A percentile compares a stretch with the other conserved stretches of the same genome.
Evolutionary conservation across 2,888 invertebrate genomes (phyloP).

Genomic region (Falcaria lacertinaria): DNA sequence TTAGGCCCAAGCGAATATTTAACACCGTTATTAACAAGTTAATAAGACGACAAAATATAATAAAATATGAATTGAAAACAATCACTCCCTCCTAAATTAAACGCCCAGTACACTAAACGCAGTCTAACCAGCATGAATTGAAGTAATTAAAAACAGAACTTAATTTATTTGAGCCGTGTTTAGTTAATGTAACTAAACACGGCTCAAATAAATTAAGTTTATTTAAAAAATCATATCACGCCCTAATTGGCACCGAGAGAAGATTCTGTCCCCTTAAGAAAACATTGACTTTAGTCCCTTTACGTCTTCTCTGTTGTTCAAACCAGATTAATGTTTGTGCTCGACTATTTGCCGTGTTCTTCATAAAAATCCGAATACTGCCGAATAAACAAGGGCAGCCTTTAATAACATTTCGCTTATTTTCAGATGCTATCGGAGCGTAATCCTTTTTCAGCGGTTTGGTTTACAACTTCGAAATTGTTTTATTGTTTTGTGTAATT

Average conservation of each 20-base stretch:
- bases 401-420: slow-evolving; percentile 56
- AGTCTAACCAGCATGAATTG: slow-evolving; percentile 10
- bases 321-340: slow-evolving; percentile 78
- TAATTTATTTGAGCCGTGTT: too few relatives aligned
- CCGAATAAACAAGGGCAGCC: slow-evolving; percentile 57
- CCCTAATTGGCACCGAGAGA: slow-evolving; percentile 70
- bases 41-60: too few relatives aligned
- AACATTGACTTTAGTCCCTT: slow-evolving; percentile 72
- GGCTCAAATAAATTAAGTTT: slow-evolving; percentile 67
- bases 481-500: slow-evolving; percentile 8
- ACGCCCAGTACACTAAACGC: background rate
- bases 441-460: slow-evolving; percentile 30
- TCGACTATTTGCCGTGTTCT: slow-evolving; percentile 69
- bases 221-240: slow-evolving; percentile 71
- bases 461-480: slow-evolving; percentile 1
- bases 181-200: too few relatives aligned
- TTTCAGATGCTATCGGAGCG: slow-evolving; percentile 51
- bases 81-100: background rate
- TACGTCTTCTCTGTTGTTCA: slow-evolving; percentile 73
- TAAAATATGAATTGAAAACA: too few relatives aligned
- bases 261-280: slow-evolving; percentile 67
- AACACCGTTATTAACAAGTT: too few relatives aligned
- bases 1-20: too few relatives aligned
- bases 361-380: slow-evolving; percentile 71
- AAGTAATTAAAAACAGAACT: slow-evolving; percentile 12